Percentiles rank a stretch among this genome's conserved stretches.
Evolutionary conservation across 2,797 vertebrate species (phyloP).

Genomic region (Alfaro cultratus): DNA sequence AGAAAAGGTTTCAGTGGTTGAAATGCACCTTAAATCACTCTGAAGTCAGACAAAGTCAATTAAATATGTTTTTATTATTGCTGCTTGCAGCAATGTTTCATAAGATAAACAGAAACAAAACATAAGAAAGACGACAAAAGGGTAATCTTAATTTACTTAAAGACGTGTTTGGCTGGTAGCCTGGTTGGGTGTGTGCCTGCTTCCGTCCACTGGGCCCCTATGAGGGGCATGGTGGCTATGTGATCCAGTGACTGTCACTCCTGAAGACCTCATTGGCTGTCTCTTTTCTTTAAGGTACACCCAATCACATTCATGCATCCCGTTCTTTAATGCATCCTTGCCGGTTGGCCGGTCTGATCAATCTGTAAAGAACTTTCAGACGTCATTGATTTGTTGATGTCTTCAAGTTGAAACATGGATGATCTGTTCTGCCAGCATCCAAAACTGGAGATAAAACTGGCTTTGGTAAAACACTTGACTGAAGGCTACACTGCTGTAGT

Average conservation of each 20-base stretch:
- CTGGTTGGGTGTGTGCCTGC: constrained; percentile 38
- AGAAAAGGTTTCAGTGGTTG: neutral
- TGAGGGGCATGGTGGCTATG: constrained; percentile 17
- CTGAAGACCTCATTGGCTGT: constrained; percentile 26
- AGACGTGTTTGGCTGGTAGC: constrained; percentile 53
- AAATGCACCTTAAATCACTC: constrained; percentile 57
- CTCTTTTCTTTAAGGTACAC: constrained; percentile 24
- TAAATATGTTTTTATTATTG: constrained; percentile 90
- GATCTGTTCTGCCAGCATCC: neutral
- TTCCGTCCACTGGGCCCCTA: constrained; percentile 20
- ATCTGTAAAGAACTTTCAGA: neutral
- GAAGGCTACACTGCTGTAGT: constrained; percentile 9
- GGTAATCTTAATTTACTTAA: constrained; percentile 86
- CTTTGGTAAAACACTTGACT: constrained; percentile 23
- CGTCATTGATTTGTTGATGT: neutral
- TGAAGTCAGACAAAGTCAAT: constrained; percentile 79
- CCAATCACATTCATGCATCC: constrained; percentile 20
- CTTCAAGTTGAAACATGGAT: neutral
- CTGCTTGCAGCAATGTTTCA: constrained; percentile 95
- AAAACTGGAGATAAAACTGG: constrained; percentile 9
- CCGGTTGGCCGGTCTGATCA: neutral
- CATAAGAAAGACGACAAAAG: constrained; percentile 81
- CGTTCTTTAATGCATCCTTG: constrained; percentile 24
- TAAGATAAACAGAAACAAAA: constrained; percentile 80
- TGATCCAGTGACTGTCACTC: constrained; percentile 60